A percentile compares a stretch with the other conserved stretches of the same genome.
Conservation (phyloP, 2,113 vertebrate species). For the Neodontobutis hainanensis region DNA sequence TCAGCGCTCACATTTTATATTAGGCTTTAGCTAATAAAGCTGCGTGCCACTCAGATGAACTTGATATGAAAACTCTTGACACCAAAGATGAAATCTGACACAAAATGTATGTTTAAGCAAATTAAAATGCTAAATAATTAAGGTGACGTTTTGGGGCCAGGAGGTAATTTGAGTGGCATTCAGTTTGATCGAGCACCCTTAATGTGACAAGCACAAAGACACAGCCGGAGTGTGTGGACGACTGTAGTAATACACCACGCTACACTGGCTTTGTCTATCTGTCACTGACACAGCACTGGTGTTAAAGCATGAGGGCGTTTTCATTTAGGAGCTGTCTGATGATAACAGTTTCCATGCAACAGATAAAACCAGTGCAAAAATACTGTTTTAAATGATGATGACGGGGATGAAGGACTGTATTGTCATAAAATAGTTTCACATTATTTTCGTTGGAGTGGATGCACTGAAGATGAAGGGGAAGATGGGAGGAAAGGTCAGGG, state of each 20-base stretch:
- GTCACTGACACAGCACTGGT: conserved; percentile 40
- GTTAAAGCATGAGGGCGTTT: conserved; percentile 50
- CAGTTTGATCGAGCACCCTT: conserved; percentile 62
- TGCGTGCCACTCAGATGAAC: conserved; percentile 41
- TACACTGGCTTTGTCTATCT: conserved; percentile 41
- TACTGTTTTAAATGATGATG: no score
- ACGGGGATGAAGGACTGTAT: no score
- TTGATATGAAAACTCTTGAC: conserved; percentile 56
- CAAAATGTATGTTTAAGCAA: conserved; percentile 72
- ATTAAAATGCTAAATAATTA: conserved; percentile 75
- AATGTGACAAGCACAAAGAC: conserved; percentile 70
- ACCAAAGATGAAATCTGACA: conserved; percentile 61
- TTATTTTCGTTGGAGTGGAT: no score
- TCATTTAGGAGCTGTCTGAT: conserved; percentile 48
- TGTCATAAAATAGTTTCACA: no score
- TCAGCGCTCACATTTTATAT: conserved; percentile 17
- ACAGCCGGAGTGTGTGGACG: conserved; percentile 49
- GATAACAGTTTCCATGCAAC: conserved; percentile 49
- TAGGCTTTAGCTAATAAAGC: not conserved
- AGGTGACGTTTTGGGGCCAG: conserved; percentile 48
- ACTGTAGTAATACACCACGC: conserved; percentile 68
- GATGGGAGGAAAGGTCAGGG: no score
- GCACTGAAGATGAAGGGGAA: no score
- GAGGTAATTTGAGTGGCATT: conserved; percentile 68
- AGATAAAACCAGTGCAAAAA: conserved; percentile 14